A percentile compares a stretch with the other conserved stretches of the same genome.
Evolutionary conservation across 2,797 vertebrate species (phyloP).

Genomic region (Spinus olivaceus): DNA sequence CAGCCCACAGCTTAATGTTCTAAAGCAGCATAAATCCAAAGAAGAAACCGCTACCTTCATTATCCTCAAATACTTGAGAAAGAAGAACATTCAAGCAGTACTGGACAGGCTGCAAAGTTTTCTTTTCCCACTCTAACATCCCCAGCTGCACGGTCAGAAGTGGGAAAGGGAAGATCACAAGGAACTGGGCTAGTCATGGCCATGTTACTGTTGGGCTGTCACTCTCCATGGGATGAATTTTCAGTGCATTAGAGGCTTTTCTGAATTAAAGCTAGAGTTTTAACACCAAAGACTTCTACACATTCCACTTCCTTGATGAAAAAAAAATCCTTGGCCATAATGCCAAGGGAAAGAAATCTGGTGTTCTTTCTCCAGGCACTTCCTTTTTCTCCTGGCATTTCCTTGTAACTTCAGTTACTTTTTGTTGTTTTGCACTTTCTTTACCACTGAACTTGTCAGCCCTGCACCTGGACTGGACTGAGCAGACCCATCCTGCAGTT

Average conservation of each 20-base stretch:
- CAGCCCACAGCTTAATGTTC: background rate
- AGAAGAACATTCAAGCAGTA: background rate
- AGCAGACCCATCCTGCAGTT: background rate
- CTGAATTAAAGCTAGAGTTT: background rate
- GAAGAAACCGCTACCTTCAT: background rate
- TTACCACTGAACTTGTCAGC: background rate
- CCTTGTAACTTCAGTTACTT: background rate
- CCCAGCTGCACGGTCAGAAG: background rate
- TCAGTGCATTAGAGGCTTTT: background rate
- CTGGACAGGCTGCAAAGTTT: background rate
- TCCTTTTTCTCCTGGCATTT: background rate
- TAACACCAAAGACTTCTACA: background rate
- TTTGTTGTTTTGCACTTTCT: background rate
- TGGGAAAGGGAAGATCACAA: background rate
- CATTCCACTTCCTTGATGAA: background rate
- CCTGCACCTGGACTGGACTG: background rate
- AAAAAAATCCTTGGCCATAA: background rate
- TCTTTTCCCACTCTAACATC: background rate
- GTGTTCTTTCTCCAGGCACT: background rate
- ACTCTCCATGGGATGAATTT: background rate
- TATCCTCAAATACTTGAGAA: background rate
- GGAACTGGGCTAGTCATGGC: background rate
- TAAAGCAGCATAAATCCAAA: background rate
- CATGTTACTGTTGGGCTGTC: background rate
- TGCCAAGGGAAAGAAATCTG: background rate